Conservation (phyloP, 2,113 vertebrate species). For the Scomber scombrus region DNA sequence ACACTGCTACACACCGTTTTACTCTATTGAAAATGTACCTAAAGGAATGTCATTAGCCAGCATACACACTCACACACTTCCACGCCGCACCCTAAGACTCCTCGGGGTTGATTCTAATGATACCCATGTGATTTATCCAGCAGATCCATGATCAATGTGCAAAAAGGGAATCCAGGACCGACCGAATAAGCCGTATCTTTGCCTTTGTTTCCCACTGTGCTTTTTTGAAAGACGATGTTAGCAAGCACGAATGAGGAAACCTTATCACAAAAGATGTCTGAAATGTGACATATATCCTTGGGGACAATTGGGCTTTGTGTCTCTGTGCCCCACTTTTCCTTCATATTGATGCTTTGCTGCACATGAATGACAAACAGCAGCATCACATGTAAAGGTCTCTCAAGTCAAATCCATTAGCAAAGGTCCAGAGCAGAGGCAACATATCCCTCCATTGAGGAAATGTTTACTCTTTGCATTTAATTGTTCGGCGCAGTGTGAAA, state of each 20-base stretch:
- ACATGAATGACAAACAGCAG: conserved; percentile 67
- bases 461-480: conserved; percentile 61
- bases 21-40: conserved; percentile 51
- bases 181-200: conserved; percentile 73
- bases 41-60: conserved; percentile 64
- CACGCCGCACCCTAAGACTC: conserved; percentile 40
- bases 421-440: conserved; percentile 35
- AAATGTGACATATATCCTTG: conserved; percentile 79
- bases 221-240: conserved; percentile 58
- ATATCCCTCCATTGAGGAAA: conserved; percentile 30
- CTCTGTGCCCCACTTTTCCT: conserved; percentile 78
- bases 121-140: conserved; percentile 70
- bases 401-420: conserved; percentile 62
- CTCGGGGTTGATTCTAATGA: conserved; percentile 74
- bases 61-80: conserved; percentile 25
- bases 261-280: conserved; percentile 76
- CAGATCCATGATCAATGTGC: conserved; percentile 63
- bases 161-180: conserved; percentile 62
- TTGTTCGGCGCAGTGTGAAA: conserved; percentile 52
- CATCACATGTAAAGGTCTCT: conserved; percentile 63
- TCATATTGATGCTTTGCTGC: conserved; percentile 62
- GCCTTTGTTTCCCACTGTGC: conserved; percentile 66
- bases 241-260: conserved; percentile 65
- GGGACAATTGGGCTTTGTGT: conserved; percentile 74
- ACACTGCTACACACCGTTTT: conserved; percentile 30